A percentile compares a stretch with the other conserved stretches of the same genome.
Evolutionary conservation across 2,797 vertebrate species (phyloP).

Genomic region (Perodicticus potto): DNA sequence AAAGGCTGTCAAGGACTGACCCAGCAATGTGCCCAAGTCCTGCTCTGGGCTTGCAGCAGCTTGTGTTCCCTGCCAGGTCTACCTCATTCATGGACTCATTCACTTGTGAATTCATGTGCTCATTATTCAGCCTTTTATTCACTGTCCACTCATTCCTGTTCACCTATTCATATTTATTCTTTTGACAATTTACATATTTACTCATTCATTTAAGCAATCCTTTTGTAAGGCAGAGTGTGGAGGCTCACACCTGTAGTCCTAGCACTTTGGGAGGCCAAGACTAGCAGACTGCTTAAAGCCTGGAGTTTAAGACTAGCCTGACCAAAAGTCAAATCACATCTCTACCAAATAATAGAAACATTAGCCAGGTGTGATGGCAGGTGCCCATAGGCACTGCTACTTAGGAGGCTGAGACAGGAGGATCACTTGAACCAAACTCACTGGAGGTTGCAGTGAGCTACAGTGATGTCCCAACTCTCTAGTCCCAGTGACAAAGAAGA

Average conservation of each 20-base stretch:
- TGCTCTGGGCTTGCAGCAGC: too few species aligned
- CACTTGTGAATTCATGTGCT: neutral
- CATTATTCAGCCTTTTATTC: neutral
- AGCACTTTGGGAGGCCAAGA: neutral
- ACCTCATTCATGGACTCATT: neutral
- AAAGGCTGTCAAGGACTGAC: neutral
- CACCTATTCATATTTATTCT: neutral
- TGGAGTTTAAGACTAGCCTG: neutral
- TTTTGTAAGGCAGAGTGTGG: neutral
- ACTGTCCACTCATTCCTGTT: neutral
- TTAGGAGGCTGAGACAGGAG: neutral
- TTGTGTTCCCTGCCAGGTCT: accelerated
- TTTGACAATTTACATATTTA: neutral
- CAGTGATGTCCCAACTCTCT: neutral
- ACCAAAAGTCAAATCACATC: neutral
- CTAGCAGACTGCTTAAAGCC: neutral
- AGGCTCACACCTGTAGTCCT: neutral
- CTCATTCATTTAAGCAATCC: neutral
- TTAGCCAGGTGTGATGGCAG: accelerated
- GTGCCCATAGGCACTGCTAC: neutral
- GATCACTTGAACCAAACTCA: neutral
- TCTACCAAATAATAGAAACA: neutral
- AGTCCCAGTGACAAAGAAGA: neutral
- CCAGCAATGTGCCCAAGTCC: neutral
- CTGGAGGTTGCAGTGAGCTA: neutral